Percentiles rank a stretch among this genome's conserved stretches.
phyloP scores from a whole-genome alignment of 2,888 invertebrate species.

The Matsumyia berberina region DNA sequence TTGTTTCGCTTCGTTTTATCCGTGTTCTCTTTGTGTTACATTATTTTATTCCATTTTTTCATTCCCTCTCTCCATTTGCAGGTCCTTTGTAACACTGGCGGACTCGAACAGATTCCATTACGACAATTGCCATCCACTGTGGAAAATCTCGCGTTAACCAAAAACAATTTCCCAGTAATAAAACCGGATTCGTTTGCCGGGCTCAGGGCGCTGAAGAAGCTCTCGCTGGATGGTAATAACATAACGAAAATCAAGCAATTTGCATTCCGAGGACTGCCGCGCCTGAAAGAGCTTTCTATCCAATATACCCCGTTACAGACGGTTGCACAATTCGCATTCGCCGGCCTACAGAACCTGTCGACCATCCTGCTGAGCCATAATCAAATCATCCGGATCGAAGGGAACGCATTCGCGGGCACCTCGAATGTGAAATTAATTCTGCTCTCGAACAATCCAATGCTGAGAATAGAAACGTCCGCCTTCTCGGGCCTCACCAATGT shows the following conservation, averaged over 20 bases:
- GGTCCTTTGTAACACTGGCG: conserved; percentile 95
- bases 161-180: conserved; percentile 92
- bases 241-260: conserved; percentile 93
- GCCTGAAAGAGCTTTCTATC: conserved; percentile 92
- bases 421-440: conserved; percentile 92
- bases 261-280: conserved; percentile 92
- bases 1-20: conserved; percentile 74
- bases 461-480: conserved; percentile 91
- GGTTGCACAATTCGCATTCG: conserved; percentile 93
- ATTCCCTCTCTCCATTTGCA: conserved; percentile 84
- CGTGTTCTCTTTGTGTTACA: conserved; percentile 33
- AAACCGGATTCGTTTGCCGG: conserved; percentile 93
- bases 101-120: conserved; percentile 91
- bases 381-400: conserved; percentile 89
- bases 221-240: conserved; percentile 94
- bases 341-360: conserved; percentile 92
- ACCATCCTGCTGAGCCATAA: conserved; percentile 89
- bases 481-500: conserved; percentile 94
- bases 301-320: conserved; percentile 93
- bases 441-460: conserved; percentile 92
- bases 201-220: conserved; percentile 91
- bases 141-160: conserved; percentile 93
- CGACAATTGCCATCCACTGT: conserved; percentile 90
- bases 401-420: conserved; percentile 94
- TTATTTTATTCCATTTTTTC: conserved; percentile 66